Percentiles rank a stretch among this genome's conserved stretches.
These are phyloP conservation scores for Sisyra nigra DNA, from an alignment of 2,888 invertebrate genomes.

Conservation along the genomic window DNA sequence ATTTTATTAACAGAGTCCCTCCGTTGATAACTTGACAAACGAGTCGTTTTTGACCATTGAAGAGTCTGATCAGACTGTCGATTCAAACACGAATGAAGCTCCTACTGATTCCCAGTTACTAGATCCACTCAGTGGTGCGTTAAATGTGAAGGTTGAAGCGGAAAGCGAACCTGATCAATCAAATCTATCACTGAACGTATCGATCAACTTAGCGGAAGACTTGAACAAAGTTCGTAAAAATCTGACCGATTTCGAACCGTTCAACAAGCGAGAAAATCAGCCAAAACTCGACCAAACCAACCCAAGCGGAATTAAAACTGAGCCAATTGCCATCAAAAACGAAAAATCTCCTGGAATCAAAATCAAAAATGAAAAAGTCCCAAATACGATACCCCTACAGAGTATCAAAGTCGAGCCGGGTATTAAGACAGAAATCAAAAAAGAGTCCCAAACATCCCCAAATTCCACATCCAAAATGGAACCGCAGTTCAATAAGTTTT, in stretches of 20 bases:
- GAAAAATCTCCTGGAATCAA: constrained; percentile 1
- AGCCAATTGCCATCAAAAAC: constrained; percentile 1
- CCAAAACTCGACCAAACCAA: constrained; percentile 40
- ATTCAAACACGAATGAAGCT: constrained; percentile 24
- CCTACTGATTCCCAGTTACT: constrained; percentile 24
- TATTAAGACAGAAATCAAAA: constrained; percentile 3
- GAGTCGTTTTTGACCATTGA: constrained; percentile 73
- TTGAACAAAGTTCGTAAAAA: constrained; percentile 8
- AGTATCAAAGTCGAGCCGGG: neutral
- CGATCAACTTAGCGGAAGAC: constrained; percentile 8
- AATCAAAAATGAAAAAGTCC: neutral
- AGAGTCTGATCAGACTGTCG: constrained; percentile 29
- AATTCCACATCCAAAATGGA: neutral
- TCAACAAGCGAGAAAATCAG: constrained; percentile 19
- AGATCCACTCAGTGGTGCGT: constrained; percentile 8
- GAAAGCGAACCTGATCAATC: constrained; percentile 4
- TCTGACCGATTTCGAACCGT: constrained; percentile 4
- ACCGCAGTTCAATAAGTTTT: neutral
- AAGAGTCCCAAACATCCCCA: neutral
- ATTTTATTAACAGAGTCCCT: constrained; percentile 46
- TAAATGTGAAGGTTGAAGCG: constrained; percentile 6
- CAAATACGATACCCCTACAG: neutral
- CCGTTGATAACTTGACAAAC: constrained; percentile 65
- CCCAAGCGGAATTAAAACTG: constrained; percentile 1
- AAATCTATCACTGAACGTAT: constrained; percentile 5